Evolutionary conservation across 2,888 invertebrate genomes (phyloP), one percentile per base, ranked within the genome.

Genomic region (Cephus nigrinus): DNA sequence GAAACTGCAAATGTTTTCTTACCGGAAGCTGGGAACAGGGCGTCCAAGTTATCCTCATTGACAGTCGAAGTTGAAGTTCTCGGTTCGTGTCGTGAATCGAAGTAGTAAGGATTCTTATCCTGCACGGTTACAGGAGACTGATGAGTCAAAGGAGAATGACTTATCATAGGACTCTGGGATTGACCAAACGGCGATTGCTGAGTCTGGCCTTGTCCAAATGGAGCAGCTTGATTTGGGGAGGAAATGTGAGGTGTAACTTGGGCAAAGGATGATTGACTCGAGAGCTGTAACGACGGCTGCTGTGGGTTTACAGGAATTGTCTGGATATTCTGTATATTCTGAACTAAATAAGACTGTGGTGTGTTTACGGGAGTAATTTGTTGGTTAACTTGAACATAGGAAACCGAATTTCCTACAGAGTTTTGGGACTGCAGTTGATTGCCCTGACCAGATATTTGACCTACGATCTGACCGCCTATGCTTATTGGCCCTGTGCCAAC

Each of bases 21-120:
- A 92, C 92, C 92, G 83, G 95, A 93, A 80, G 94, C 93, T 86
- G 95, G 94, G 87, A 95, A 95, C 75, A 95, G 91, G 82, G 93
- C 94, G 85, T 94, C 94, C 81, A 94, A 90, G 82, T 92, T 92
- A 77, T 92, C 92, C 69, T 92, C 92, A 23, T 81, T 84, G 40
- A 84, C 83, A 23, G 80, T 75, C 40, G 82, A 80, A 3, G 82
- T 74, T 12, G 84, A 74, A 9, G 83, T 69, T 80, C 78, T 84
- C 11, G 80, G 69, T 71, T 88, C 88, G 34, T 85, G 84, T 75
- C 85, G 86, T 12, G 89, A 78, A 32, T 90, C 91, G 78, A 90
- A 91, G 75, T 89, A 91, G 80, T 86, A 90, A 15, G 84, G 68
- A 80, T 75, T 86, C 77, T 89, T 90, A 55, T 91, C 91, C 77